Conservation (phyloP, 64 coral and sea anemone species). For the Exaiptasia diaphana region DNA sequence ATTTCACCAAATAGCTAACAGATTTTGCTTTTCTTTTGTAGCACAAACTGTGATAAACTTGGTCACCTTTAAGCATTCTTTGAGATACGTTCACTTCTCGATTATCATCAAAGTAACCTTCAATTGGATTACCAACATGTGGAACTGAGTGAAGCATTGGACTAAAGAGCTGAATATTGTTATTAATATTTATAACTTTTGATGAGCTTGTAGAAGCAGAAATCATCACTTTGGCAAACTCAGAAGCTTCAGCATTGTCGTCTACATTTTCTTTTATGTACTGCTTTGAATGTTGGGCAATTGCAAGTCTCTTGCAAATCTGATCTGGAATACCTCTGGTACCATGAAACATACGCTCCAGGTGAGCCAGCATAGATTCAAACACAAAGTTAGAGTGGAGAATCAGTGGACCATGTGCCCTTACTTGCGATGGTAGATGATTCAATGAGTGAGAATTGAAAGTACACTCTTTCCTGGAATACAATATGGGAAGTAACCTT, state of each 20-base stretch:
- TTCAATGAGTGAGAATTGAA: slow-evolving; percentile 69
- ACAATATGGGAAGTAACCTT: slow-evolving; percentile 41
- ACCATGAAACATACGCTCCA: slow-evolving; percentile 71
- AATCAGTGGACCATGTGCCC: slow-evolving; percentile 62
- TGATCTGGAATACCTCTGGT: slow-evolving; percentile 67
- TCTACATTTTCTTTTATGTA: slow-evolving; percentile 16
- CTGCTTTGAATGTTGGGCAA: slow-evolving; percentile 43
- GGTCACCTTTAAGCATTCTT: slow-evolving; percentile 44
- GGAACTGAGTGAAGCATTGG: slow-evolving; percentile 26
- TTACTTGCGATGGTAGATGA: slow-evolving; percentile 66
- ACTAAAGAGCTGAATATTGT: slow-evolving; percentile 29
- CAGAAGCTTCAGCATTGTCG: slow-evolving; percentile 21
- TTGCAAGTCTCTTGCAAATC: slow-evolving; percentile 49
- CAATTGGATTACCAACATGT: slow-evolving; percentile 25
- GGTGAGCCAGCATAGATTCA: slow-evolving; percentile 63
- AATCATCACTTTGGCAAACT: slow-evolving; percentile 39
- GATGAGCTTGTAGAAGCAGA: not conserved
- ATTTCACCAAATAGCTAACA: slow-evolving; percentile 40
- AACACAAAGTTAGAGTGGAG: slow-evolving; percentile 69
- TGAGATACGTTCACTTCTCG: slow-evolving; percentile 6
- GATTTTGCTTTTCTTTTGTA: slow-evolving; percentile 41
- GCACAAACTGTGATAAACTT: slow-evolving; percentile 46
- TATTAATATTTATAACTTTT: slow-evolving; percentile 35
- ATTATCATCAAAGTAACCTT: slow-evolving; percentile 46
- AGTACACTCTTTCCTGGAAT: slow-evolving; percentile 23